phyloP scores from a whole-genome alignment of 2,888 invertebrate species.

The Chirona hameri region DNA sequence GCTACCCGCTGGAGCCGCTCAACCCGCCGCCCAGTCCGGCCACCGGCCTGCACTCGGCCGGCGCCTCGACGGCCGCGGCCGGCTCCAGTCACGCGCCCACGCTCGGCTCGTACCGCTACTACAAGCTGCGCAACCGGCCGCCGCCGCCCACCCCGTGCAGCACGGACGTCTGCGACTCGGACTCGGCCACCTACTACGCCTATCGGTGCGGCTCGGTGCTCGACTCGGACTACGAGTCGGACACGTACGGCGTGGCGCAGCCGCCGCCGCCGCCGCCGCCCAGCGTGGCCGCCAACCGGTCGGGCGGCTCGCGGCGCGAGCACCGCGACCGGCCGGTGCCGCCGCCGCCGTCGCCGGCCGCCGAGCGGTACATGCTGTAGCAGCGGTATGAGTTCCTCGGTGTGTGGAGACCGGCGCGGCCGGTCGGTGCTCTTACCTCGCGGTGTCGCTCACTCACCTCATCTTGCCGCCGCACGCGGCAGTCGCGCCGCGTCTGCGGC shows the following conservation, averaged over 20 bases:
- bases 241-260: conserved; percentile 28
- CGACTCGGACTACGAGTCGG: conserved; percentile 27
- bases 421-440: background rate
- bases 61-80: conserved; percentile 27
- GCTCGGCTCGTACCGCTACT: conserved; percentile 62
- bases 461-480: background rate
- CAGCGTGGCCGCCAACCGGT: background rate
- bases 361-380: conserved; percentile 9
- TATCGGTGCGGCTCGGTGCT: conserved; percentile 1
- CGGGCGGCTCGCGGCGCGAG: background rate
- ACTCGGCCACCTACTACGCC: conserved; percentile 45
- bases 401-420: background rate
- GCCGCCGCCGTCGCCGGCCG: conserved; percentile 28
- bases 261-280: conserved; percentile 29
- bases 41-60: conserved; percentile 51
- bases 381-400: background rate
- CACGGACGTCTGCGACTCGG: conserved; percentile 88
- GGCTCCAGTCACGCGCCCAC: conserved; percentile 37
- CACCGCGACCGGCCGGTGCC: background rate
- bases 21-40: conserved; percentile 91
- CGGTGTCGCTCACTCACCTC: background rate
- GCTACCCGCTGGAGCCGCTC: conserved; percentile 76
- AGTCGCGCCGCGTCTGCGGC: background rate
- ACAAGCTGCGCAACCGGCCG: conserved; percentile 64
- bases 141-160: conserved; percentile 94